Conservation (phyloP, 2,888 invertebrate species). For the Cerastis leucographa region DNA sequence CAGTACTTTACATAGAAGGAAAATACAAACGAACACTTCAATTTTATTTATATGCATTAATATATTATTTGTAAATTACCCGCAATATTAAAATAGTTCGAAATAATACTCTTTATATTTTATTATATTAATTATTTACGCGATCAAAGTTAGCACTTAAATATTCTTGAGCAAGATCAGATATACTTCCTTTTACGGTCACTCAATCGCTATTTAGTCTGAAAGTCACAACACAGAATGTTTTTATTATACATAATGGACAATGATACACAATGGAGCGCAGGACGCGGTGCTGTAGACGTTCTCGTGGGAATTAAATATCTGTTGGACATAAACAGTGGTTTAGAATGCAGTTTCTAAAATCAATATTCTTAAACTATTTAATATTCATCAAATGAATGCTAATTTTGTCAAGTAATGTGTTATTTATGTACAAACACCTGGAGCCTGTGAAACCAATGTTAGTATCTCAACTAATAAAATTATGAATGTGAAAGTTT, state of each 20-base stretch:
- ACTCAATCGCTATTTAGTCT: neutral
- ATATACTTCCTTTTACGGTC: neutral
- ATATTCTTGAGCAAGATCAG: neutral
- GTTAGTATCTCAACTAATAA: slow-evolving; percentile 1
- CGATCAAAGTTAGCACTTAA: neutral
- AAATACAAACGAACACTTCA: neutral
- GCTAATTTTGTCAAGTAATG: slow-evolving; percentile 28
- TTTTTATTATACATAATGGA: neutral
- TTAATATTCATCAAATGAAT: slow-evolving; percentile 45
- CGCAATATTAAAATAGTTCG: neutral
- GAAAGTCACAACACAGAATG: neutral
- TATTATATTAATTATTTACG: neutral
- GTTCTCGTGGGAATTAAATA: slow-evolving; percentile 29
- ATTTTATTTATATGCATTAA: neutral
- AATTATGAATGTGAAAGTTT: neutral
- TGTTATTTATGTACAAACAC: slow-evolving; percentile 32
- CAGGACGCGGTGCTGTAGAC: neutral
- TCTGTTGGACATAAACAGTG: slow-evolving; percentile 6
- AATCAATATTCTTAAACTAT: slow-evolving; percentile 35
- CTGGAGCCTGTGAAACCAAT: slow-evolving; percentile 29
- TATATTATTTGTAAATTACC: neutral
- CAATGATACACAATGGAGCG: no score
- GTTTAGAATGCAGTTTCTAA: slow-evolving; percentile 45
- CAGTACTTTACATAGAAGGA: neutral
- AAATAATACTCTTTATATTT: neutral